Evolutionary conservation across 2,113 vertebrate species (phyloP).

Genomic region (Polyodon spathula): DNA sequence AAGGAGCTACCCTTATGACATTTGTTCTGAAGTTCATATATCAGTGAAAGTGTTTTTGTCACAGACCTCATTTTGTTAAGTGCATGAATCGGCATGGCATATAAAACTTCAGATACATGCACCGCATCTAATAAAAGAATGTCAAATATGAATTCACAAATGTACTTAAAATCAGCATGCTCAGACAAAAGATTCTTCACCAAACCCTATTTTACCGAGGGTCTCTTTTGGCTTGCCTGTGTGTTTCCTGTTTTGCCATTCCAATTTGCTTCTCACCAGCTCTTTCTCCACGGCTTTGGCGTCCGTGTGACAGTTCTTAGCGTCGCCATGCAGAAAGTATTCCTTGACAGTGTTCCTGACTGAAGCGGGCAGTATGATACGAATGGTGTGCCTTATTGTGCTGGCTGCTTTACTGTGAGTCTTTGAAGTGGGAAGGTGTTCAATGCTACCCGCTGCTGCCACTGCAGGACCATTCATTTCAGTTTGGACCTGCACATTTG

Average conservation of each 20-base stretch:
- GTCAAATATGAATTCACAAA: too few species aligned
- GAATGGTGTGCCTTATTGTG: conserved; percentile 48
- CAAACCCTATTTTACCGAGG: conserved; percentile 13
- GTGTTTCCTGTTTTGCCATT: conserved; percentile 29
- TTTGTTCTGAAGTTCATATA: too few species aligned
- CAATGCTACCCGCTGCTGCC: background rate
- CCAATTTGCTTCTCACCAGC: conserved; percentile 34
- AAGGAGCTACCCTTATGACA: too few species aligned
- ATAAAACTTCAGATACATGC: background rate
- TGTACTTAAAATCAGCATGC: background rate
- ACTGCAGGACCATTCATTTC: background rate
- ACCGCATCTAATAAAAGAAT: too few species aligned
- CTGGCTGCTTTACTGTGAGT: conserved; percentile 14
- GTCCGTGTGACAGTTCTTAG: conserved; percentile 7
- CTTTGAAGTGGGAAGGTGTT: conserved; percentile 20
- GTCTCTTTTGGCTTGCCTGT: conserved; percentile 19
- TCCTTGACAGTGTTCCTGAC: conserved; percentile 48
- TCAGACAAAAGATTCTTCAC: conserved; percentile 49
- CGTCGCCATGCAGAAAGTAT: conserved; percentile 43
- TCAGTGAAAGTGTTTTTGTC: too few species aligned
- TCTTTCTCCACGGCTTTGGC: conserved; percentile 33
- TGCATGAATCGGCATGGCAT: too few species aligned
- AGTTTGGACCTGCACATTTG: background rate
- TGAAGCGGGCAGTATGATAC: conserved; percentile 47
- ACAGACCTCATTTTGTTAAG: too few species aligned